Percentiles rank a stretch among this genome's conserved stretches.
Evolutionary conservation across 2,113 vertebrate genomes (phyloP).

Genomic region (Menidia beryllina): DNA sequence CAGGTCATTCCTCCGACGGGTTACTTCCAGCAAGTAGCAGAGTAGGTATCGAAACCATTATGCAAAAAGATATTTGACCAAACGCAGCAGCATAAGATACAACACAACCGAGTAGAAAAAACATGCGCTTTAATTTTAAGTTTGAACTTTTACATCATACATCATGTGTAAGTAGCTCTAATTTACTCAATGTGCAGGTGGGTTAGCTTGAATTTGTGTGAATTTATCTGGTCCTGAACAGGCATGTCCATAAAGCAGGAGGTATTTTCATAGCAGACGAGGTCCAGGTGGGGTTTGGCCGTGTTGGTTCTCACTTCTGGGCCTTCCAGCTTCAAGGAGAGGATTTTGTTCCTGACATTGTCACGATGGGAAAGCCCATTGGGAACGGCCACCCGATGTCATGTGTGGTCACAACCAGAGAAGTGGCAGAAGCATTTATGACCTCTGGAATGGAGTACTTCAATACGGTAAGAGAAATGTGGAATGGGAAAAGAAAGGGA

Average conservation of each 20-base stretch:
- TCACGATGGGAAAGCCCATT: conserved; percentile 99
- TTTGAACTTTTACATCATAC: no score
- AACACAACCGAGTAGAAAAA: no score
- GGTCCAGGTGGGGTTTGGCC: conserved; percentile 97
- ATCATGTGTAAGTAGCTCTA: background rate
- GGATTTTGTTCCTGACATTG: conserved; percentile 94
- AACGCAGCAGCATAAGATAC: no score
- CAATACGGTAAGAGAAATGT: conserved; percentile 87
- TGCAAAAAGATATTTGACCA: no score
- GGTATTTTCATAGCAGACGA: conserved; percentile 95
- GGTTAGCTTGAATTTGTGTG: background rate
- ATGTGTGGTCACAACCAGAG: conserved; percentile 93
- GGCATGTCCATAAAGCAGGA: conserved; percentile 85
- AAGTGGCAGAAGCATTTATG: conserved; percentile 91
- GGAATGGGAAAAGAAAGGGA: background rate
- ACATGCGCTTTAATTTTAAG: no score
- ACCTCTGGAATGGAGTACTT: conserved; percentile 94
- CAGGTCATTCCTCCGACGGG: conserved; percentile 95
- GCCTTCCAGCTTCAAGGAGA: conserved; percentile 93
- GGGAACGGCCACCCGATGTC: conserved; percentile 97
- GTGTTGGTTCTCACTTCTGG: conserved; percentile 94
- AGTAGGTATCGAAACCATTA: conserved; percentile 97
- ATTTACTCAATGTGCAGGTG: background rate
- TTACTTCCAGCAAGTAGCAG: conserved; percentile 97
- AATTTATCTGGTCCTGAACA: conserved; percentile 60